Evolutionary conservation across 2,888 invertebrate species (phyloP), one percentile per base, ranked within the genome.

Genomic region (Netelia melanura): DNA sequence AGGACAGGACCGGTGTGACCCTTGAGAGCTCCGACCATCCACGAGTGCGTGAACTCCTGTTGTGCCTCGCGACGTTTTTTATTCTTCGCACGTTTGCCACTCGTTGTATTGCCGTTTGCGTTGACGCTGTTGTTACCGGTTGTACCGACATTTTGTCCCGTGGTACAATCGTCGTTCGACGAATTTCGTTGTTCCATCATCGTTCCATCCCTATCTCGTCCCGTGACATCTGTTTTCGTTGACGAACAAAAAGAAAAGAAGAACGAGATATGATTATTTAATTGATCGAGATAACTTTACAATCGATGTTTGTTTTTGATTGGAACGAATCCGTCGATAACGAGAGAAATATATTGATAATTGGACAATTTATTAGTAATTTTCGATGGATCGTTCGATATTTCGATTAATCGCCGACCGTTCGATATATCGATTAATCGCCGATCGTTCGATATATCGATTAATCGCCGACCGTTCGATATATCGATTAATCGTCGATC

Each of bases 11-110:
- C 96, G 0, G 96, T 96, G 93, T 98, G 98, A 14, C 97, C 98
- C 94, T 98, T 98, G 89, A 98, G 95, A 78, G 97, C 96, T 86
- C 97, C 96, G 44, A 97, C 94, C 86, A 98, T 95, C 97, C 97
- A 98, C n/a, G 93, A 87, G 75, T 93, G 93, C 17, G 90, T 87
- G 70, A 93, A 93, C 70, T 92, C 92, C 68, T 93, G 93, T 71
- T 92, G 93, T 2, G 90, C 87, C 70, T 92, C 93, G 0, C 93
- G 91, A 54, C 92, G 90, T 70, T 92, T 93, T 83, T 92, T 92
- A 81, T 90, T 91, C 81, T 91, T 93, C 0, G 90, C 88, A 61
- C 93, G 91, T 84, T 92, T 93, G 71, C 88, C 89, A 74, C 76
- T 83, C 62, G 86, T 79, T 48, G 64, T 81, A 64, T 77, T 74